A percentile compares a stretch with the other conserved stretches of the same genome.
Evolutionary conservation across 2,888 invertebrate species (phyloP).

Genomic region (Drosophila greeni): DNA sequence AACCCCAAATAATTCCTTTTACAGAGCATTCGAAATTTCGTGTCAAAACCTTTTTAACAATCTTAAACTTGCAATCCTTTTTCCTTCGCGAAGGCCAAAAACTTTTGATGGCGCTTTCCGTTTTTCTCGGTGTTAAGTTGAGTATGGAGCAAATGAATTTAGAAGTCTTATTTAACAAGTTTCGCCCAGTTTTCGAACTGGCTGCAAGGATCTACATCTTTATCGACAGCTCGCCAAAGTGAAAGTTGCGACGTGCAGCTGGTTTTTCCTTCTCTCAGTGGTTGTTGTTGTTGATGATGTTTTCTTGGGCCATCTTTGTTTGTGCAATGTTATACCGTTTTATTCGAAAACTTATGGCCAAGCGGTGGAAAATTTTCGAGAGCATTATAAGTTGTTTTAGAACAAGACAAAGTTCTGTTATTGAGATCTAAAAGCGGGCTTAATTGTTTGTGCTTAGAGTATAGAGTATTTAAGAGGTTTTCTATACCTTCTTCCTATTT

Average conservation of each 20-base stretch:
- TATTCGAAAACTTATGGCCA: constrained; percentile 58
- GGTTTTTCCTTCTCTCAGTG: constrained; percentile 17
- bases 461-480: neutral
- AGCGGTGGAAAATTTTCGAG: constrained; percentile 55
- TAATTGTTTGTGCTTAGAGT: too few relatives aligned
- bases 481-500: too few relatives aligned
- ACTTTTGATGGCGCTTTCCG: constrained; percentile 52
- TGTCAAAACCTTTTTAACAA: neutral
- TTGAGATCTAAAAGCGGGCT: neutral
- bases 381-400: constrained; percentile 45
- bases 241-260: constrained; percentile 49
- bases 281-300: neutral
- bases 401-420: constrained; percentile 5
- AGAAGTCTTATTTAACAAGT: constrained; percentile 74
- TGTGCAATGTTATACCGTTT: constrained; percentile 52
- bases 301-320: constrained; percentile 29
- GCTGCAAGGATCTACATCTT: constrained; percentile 23
- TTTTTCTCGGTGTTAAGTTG: constrained; percentile 66
- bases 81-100: constrained; percentile 13
- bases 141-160: constrained; percentile 68
- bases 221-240: constrained; percentile 62
- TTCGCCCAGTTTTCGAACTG: constrained; percentile 33
- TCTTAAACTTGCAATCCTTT: neutral
- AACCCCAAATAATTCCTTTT: neutral
- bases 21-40: neutral